Base-by-base conservation (phyloP, 2,797 vertebrate species). In the Centroberyx gerrardi region DNA sequence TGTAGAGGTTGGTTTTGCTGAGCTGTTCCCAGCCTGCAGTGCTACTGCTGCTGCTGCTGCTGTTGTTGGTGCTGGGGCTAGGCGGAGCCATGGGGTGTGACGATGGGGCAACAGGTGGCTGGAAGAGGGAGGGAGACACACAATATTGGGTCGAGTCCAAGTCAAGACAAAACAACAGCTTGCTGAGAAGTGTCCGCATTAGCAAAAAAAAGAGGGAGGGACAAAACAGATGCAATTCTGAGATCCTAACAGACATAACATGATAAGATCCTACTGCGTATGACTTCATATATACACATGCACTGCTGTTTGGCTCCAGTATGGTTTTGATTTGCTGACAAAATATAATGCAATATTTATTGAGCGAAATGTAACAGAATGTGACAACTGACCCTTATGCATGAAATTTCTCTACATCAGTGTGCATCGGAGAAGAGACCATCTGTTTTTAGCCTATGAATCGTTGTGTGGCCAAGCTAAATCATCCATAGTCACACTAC, bases 1-100 rank as follows among this genome's bases (percentile, higher is more conserved):
- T 99, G 88, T 99, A 99, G 85, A 99, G 97, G 93, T 99, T 99
- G 17, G 98, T 99, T 96, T 99, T 99, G 94, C 98, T 99, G 91
- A 99, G 97, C 85, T 98, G 97, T 90, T 99, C 98, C 98, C 98
- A 99, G 90, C 98, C 97, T 86, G 97, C 97, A 68, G 90, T 94
- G 94, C 96, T 98, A 88, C 96, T 98, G 90, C 96, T 98, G 95
- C 96, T 97, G 95, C 97, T 97, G 93, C 96, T 97, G 94, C 96
- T 98, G 96, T 95, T 97, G 95, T 96, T 98, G 91, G 96, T 97
- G 90, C 96, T 98, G 69, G 98, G 98, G 88, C 98, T 99, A 90
- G 98, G 97, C 76, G 98, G 98, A 95, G 98, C 98, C 98, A 99
- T 99, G 76, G 97, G 97, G 72, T 97, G 96, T 66, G 94, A 93